These are phyloP conservation scores for Nymphicus hollandicus DNA, from an alignment of 2,113 vertebrate genomes.

Conservation along the genomic window DNA sequence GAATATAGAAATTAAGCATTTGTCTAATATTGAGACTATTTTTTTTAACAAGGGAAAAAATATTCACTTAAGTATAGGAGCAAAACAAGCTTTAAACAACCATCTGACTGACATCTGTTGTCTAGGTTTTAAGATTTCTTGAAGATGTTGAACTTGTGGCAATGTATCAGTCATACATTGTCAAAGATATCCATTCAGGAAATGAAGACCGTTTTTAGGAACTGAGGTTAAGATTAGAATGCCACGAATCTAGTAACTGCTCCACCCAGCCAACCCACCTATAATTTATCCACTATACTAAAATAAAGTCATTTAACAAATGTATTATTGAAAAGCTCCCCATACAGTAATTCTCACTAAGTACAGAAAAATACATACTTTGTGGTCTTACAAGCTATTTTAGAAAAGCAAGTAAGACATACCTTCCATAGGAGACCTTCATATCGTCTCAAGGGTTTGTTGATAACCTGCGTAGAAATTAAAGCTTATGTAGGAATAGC, in stretches of 20 bases:
- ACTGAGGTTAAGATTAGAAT: background rate
- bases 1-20: background rate
- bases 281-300: background rate
- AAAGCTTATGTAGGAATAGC: background rate
- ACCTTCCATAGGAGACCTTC: constrained; percentile 94
- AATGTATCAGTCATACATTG: background rate
- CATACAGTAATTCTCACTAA: background rate
- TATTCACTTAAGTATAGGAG: background rate
- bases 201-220: background rate
- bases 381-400: background rate
- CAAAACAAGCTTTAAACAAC: background rate
- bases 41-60: background rate
- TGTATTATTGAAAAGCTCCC: background rate
- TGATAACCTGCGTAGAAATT: constrained; percentile 66
- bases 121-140: background rate
- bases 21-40: background rate
- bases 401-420: background rate
- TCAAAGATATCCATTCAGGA: background rate
- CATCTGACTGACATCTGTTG: background rate
- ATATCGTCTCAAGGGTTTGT: constrained; percentile 75
- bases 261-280: background rate
- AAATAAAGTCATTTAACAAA: background rate
- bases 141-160: background rate
- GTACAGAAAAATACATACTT: background rate
- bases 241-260: background rate